Conservation (phyloP, 2,113 vertebrate species). For the Nycticryphes semicollaris region DNA sequence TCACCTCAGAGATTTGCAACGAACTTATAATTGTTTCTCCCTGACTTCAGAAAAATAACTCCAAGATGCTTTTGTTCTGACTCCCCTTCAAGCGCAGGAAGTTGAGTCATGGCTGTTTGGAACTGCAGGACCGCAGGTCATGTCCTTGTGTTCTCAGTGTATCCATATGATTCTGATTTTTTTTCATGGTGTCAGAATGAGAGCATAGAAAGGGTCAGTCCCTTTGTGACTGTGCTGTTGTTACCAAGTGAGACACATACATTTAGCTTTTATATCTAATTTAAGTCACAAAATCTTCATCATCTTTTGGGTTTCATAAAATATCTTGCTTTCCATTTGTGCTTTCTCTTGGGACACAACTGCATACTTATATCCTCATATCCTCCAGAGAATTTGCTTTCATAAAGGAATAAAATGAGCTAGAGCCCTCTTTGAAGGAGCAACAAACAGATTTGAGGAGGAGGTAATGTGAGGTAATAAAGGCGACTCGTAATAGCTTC, state of each 20-base stretch:
- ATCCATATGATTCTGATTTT: not conserved
- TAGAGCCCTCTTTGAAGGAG: not conserved
- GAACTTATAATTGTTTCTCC: not conserved
- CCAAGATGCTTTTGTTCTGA: conserved; percentile 6
- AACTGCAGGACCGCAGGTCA: not conserved
- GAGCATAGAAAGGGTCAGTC: not conserved
- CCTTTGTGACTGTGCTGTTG: not conserved
- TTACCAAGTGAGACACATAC: not conserved
- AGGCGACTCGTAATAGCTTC: not conserved
- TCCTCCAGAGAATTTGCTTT: not conserved
- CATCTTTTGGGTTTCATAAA: not conserved
- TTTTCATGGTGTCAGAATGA: not conserved
- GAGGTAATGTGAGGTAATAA: not conserved
- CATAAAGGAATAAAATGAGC: not conserved
- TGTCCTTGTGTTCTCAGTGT: conserved; percentile 36
- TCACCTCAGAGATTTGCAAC: not conserved
- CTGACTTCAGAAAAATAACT: not conserved
- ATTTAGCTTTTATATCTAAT: not conserved
- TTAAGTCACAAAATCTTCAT: not conserved
- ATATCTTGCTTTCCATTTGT: not conserved
- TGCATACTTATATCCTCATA: not conserved
- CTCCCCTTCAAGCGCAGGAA: not conserved
- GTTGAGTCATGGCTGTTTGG: conserved; percentile 46
- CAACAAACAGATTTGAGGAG: not conserved
- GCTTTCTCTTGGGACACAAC: not conserved